A percentile compares a stretch with the other conserved stretches of the same genome.
Conservation (phyloP, 2,888 invertebrate species). For the Protonemura montana region DNA sequence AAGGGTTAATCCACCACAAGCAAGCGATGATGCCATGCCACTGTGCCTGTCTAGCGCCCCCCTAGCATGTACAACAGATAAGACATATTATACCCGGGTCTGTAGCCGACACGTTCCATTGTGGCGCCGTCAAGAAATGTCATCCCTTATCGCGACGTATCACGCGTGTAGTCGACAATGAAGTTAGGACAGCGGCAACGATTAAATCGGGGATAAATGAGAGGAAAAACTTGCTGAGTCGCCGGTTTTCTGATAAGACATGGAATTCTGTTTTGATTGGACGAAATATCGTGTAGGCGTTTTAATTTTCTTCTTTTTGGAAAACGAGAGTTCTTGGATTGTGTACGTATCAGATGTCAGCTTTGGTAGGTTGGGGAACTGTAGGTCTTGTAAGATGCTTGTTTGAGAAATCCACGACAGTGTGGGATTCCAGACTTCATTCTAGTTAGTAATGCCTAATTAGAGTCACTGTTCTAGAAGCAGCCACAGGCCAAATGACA, state of each 20-base stretch:
- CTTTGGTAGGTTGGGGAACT: neutral
- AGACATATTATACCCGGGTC: slow-evolving; percentile 24
- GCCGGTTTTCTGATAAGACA: neutral
- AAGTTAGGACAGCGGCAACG: neutral
- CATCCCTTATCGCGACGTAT: neutral
- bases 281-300: neutral
- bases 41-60: no score
- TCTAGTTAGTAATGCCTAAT: neutral
- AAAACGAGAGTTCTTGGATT: neutral
- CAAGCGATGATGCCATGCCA: neutral
- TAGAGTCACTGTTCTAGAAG: neutral
- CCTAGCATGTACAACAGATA: slow-evolving; percentile 9
- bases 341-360: neutral
- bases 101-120: slow-evolving; percentile 28
- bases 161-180: slow-evolving; percentile 1
- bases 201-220: neutral
- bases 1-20: neutral
- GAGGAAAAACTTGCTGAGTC: neutral
- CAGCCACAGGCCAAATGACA: neutral
- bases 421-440: neutral
- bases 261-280: neutral
- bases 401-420: neutral
- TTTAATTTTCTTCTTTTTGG: neutral
- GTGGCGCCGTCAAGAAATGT: neutral
- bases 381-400: neutral